Percentiles rank a stretch among this genome's conserved stretches.
Conservation (phyloP, 2,888 invertebrate genomes). For the Acrocyrtus sp. region DNA sequence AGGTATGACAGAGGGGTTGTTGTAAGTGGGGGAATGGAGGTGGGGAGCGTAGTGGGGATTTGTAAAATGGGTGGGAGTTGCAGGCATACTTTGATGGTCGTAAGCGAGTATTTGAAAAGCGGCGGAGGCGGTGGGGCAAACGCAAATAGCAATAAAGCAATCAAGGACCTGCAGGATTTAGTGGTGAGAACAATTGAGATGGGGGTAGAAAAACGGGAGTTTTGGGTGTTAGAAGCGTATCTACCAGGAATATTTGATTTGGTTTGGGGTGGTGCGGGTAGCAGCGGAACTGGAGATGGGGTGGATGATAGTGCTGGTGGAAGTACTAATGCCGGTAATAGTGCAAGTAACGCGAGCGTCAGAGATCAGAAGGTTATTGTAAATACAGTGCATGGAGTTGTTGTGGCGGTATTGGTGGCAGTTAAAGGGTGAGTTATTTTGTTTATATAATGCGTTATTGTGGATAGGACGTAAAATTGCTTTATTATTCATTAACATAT, state of each 20-base stretch:
- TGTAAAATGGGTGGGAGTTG: neutral
- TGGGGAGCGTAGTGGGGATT: neutral
- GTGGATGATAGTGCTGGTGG: neutral
- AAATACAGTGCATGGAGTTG: conserved; percentile 10
- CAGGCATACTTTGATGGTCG: neutral
- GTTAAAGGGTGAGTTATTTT: conserved; percentile 23
- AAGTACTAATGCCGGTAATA: neutral
- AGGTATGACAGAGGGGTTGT: no score
- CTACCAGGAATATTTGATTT: conserved; percentile 7
- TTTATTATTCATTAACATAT: conserved; percentile 1
- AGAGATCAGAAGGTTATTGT: conserved; percentile 21
- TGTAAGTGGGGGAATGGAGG: neutral
- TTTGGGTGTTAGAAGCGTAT: neutral
- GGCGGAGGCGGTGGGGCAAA: no score
- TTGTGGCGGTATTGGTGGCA: conserved; percentile 16
- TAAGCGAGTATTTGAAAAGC: neutral
- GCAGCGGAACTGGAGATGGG: no score
- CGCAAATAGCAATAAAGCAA: neutral
- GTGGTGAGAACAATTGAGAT: conserved; percentile 4
- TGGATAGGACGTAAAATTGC: no score
- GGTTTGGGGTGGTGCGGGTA: conserved; percentile 3
- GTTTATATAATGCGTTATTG: no score
- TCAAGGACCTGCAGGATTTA: conserved; percentile 10
- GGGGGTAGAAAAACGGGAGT: conserved; percentile 6
- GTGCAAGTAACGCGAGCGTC: conserved; percentile 3